phyloP scores from a whole-genome alignment of 2,888 invertebrate genomes.

The Autographa gamma region DNA sequence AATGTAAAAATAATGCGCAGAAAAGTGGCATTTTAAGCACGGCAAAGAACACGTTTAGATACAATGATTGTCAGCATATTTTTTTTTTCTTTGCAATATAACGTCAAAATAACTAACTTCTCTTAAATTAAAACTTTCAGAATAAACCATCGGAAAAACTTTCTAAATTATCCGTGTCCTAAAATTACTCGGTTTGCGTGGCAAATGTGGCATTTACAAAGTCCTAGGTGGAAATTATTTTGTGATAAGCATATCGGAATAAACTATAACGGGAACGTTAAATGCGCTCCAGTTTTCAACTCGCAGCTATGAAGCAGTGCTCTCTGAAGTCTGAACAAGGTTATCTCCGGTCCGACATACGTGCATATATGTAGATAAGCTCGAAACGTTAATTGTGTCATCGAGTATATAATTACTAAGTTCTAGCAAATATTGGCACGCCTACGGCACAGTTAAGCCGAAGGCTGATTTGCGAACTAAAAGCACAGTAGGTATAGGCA shows the following conservation, averaged over 20 bases:
- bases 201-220: conserved; percentile 37
- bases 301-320: conserved; percentile 10
- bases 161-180: neutral
- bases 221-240: conserved; percentile 42
- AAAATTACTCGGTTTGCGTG: conserved; percentile 9
- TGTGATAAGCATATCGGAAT: conserved; percentile 53
- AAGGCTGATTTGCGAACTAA: neutral
- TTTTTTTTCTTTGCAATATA: no score
- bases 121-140: neutral
- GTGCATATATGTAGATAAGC: neutral
- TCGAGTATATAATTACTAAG: conserved; percentile 8
- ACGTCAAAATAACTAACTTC: neutral
- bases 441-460: neutral
- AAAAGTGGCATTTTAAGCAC: neutral
- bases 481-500: neutral
- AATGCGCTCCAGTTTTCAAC: conserved; percentile 44
- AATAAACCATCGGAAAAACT: neutral
- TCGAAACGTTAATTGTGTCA: conserved; percentile 4
- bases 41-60: no score
- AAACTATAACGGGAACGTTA: conserved; percentile 44
- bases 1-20: neutral
- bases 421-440: neutral
- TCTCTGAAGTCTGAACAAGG: conserved; percentile 26
- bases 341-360: conserved; percentile 27
- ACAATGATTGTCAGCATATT: no score